A percentile compares a stretch with the other conserved stretches of the same genome.
Evolutionary conservation across 2,113 vertebrate species (phyloP).

Genomic region (Rattus rattus): DNA sequence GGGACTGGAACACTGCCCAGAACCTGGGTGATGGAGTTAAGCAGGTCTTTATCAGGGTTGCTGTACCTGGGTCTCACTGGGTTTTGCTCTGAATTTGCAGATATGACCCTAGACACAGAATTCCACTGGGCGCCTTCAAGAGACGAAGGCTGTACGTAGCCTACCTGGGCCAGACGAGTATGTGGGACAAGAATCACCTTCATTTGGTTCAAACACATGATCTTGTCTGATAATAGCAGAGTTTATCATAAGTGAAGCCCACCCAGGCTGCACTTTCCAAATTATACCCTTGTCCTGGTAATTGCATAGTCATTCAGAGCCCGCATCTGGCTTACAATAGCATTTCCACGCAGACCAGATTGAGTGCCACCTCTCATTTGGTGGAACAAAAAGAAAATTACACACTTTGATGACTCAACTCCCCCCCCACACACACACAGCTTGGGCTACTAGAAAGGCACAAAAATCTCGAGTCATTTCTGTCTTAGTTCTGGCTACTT

Average conservation of each 20-base stretch:
- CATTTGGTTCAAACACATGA: conserved; percentile 26
- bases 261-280: conserved; percentile 69
- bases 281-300: conserved; percentile 70
- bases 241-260: conserved; percentile 59
- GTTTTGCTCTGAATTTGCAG: not conserved
- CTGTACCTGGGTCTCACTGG: not conserved
- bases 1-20: not conserved
- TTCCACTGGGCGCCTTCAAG: not conserved
- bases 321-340: conserved; percentile 55
- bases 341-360: conserved; percentile 44
- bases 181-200: not conserved
- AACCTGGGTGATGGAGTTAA: not conserved
- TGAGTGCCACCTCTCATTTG: conserved; percentile 45
- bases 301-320: conserved; percentile 42
- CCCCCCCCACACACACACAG: no score
- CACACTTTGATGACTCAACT: not conserved
- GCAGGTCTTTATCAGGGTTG: fast-evolving
- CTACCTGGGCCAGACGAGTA: not conserved
- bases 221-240: conserved; percentile 52
- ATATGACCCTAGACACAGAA: not conserved
- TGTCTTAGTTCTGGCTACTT: not conserved
- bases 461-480: not conserved
- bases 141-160: not conserved
- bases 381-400: conserved; percentile 66
- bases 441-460: not conserved